Base-by-base conservation (phyloP, 2,888 invertebrate species). In the Junonia oenone region DNA sequence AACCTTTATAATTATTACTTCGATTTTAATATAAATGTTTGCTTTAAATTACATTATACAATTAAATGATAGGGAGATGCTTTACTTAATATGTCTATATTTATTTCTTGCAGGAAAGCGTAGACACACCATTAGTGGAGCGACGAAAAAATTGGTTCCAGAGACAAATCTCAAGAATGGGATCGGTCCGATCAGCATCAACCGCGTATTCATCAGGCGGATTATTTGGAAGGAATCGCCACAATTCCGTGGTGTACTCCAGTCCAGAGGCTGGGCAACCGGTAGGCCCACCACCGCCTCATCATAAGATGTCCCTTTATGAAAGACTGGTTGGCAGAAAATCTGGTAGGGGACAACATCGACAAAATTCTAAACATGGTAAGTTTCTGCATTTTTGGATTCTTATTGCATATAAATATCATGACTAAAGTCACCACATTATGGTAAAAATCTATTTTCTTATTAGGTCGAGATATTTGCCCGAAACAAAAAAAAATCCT, bases 101-200 rank as follows among this genome's bases (percentile, higher is more conserved):
- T 43, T 8, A 51, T 35, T 51, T n/a, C 17, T 77, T 88, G 22
- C 78, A 96, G 96, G 96, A 97, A 85, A 96, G 97, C 74, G 97
- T 97, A 0, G 97, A 97, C 71, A 97, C 97, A 0, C 97, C 97
- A 6, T 91, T 97, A 72, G 96, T 95, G 14, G 96, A 96, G 76
- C 87, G 96, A 51, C 91, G 96, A 33, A 97, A 96, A 79, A 96
- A 95, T 79, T 97, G 97, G 97, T 94, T 97, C 68, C 95, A 95
- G 66, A 92, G 97, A 45, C 96, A 96, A 75, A 94, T 97, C 64
- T 96, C 95, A 9, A 90, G 96, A 66, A 95, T 97, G 94, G 96
- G 96, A 1, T 96, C 96, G 0, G 93, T 95, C 31, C 91, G 97
- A 22, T 96, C 96, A 33, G 95, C 96, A 1, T 96, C 96, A 0